These are phyloP conservation scores for Sminthurides bifidus DNA, from an alignment of 1,140 invertebrate species.

Conservation along the genomic window DNA sequence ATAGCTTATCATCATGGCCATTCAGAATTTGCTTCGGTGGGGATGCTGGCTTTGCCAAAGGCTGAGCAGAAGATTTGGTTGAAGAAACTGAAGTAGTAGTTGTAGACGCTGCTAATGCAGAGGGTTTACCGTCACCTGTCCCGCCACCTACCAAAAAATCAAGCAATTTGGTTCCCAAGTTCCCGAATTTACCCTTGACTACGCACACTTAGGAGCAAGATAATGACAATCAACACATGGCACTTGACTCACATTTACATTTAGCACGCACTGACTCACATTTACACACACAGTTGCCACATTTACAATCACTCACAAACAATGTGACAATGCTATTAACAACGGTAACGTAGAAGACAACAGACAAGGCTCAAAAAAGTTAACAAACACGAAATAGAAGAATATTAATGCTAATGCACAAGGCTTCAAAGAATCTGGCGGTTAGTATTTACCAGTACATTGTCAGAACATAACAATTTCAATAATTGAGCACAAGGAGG, in stretches of 20 bases:
- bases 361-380: no score
- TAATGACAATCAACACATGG: background rate
- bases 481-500: no score
- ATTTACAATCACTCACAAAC: background rate
- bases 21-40: no score
- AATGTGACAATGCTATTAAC: background rate
- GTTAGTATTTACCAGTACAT: no score
- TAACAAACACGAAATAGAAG: no score
- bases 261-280: background rate
- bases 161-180: constrained; percentile 1
- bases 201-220: background rate
- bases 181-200: background rate
- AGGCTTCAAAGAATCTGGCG: no score
- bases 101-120: constrained; percentile 5
- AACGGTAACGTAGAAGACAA: no score
- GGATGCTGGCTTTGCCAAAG: background rate
- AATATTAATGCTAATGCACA: no score
- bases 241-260: background rate
- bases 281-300: background rate
- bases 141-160: constrained; percentile 13
- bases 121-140: constrained; percentile 17
- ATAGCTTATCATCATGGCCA: no score
- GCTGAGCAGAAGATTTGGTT: background rate
- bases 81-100: constrained; percentile 1
- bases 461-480: no score